Percentiles rank a stretch among this genome's conserved stretches.
Evolutionary conservation across 1,140 invertebrate species (phyloP).

Genomic region (Bombus superbus): DNA sequence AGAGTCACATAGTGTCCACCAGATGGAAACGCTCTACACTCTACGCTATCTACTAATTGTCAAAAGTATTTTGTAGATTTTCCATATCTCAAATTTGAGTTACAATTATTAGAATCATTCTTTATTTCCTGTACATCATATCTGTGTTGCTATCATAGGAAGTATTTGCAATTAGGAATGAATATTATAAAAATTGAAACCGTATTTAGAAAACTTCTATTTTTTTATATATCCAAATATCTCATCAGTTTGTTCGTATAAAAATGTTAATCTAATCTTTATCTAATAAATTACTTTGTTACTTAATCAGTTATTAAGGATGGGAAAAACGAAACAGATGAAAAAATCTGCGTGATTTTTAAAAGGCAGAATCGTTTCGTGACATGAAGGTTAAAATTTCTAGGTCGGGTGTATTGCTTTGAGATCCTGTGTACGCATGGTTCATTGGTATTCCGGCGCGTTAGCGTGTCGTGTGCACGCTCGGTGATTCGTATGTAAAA

Average conservation of each 20-base stretch:
- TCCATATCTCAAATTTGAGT: too few relatives aligned
- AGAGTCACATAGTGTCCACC: too few relatives aligned
- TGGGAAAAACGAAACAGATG: not conserved
- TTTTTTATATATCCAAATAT: too few relatives aligned
- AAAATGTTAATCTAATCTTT: not conserved
- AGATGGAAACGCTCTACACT: too few relatives aligned
- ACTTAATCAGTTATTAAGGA: not conserved
- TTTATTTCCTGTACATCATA: too few relatives aligned
- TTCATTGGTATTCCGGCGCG: conserved; percentile 25
- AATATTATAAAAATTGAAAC: too few relatives aligned
- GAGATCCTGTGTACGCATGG: not conserved
- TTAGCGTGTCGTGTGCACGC: conserved; percentile 37
- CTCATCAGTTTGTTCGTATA: not conserved
- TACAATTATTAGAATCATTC: too few relatives aligned
- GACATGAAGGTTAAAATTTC: not conserved
- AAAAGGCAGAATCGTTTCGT: not conserved
- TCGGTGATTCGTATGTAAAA: conserved; percentile 36
- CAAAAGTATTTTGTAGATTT: too few relatives aligned
- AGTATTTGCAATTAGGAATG: too few relatives aligned
- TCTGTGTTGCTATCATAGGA: too few relatives aligned
- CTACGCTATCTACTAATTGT: too few relatives aligned
- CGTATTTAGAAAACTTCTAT: too few relatives aligned
- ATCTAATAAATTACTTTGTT: not conserved
- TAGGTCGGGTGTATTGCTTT: conserved; percentile 7
- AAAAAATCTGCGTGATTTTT: not conserved